Conservation (phyloP, 2,797 vertebrate species). For the Poliocrania exsul region DNA sequence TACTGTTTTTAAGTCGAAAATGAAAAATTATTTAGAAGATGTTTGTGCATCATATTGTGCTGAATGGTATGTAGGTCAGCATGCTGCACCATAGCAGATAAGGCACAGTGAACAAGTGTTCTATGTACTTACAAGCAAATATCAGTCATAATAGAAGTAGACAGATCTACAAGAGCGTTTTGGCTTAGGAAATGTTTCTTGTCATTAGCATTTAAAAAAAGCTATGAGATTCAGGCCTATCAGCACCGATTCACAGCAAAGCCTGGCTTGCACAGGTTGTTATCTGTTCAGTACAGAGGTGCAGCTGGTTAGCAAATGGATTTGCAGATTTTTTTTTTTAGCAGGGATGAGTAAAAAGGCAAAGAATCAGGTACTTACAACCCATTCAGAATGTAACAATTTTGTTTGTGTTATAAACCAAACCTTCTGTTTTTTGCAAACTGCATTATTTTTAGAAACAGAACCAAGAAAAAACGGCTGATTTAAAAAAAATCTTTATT, state of each 20-base stretch:
- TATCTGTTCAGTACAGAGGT: constrained; percentile 99
- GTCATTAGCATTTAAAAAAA: constrained; percentile 99
- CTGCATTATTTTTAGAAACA: constrained; percentile 94
- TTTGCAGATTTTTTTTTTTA: constrained; percentile 99
- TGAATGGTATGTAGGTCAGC: constrained; percentile 99
- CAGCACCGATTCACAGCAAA: constrained; percentile 96
- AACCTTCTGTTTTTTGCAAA: constrained; percentile 87
- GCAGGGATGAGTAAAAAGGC: constrained; percentile 96
- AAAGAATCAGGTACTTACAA: constrained; percentile 99
- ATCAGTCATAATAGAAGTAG: constrained; percentile 99
- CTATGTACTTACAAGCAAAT: constrained; percentile 99
- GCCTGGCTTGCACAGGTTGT: constrained; percentile 98
- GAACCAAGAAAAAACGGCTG: constrained; percentile 85
- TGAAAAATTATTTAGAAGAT: constrained; percentile 95
- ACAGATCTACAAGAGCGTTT: constrained; percentile 99
- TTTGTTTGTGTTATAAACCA: constrained; percentile 91
- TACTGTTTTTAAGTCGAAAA: constrained; percentile 99
- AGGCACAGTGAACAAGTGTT: constrained; percentile 98
- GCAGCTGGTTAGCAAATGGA: constrained; percentile 99
- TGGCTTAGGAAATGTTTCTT: constrained; percentile 97
- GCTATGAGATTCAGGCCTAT: constrained; percentile 99
- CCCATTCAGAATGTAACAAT: constrained; percentile 91
- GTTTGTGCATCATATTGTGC: constrained; percentile 99
- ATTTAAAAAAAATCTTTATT: constrained; percentile 92
- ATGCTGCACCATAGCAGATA: constrained; percentile 99